Evolutionary conservation across 1,140 invertebrate species (phyloP), one percentile per base, ranked within the genome.

Genomic region (Medauroidea extradentata): DNA sequence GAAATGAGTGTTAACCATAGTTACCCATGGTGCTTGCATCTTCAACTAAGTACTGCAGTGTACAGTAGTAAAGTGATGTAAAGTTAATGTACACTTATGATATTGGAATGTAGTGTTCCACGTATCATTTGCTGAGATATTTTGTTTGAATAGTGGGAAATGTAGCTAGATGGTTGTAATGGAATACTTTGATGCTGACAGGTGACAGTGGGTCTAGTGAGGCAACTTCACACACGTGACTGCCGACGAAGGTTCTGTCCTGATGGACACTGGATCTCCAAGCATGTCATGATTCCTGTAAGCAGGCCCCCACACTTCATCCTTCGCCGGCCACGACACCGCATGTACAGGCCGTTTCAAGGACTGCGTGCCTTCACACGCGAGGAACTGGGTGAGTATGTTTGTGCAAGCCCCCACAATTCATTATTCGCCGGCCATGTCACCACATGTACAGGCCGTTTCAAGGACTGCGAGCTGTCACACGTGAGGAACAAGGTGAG

Each of bases 161-260:
- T n/a, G n/a, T n/a, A n/a, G n/a, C n/a, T n/a, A n/a, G n/a, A n/a
- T n/a, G n/a, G n/a, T n/a, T n/a, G n/a, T n/a, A n/a, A n/a, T n/a
- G n/a, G 13, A 14, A 16, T 41, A 16, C 13, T 53, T 54, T 39
- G 18, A 18, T 75, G 24, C 67, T 75, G 72, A 43, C 66, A 86
- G 81, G 81, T 82, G 48, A 81, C 81, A 4, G 88, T 91, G 2
- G 81, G 83, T 16, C 74, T 95, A 3, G 73, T 94, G 2, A 81
- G 89, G 34, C 90, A 94, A 67, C 75, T 96, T 25, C 88, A 94
- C 73, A 84, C 83, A 0, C 79, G 92, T n/a, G 91, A 95, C 75
- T 78, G 88, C 18, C 80, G 84, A 58, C 82, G 85, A 25, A 81
- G 83, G 52, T 94, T 91, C 67, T 93, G 91, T 69, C 86, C 88